Evolutionary conservation across 2,797 vertebrate genomes (phyloP).

Genomic region (Ficedula albicollis): DNA sequence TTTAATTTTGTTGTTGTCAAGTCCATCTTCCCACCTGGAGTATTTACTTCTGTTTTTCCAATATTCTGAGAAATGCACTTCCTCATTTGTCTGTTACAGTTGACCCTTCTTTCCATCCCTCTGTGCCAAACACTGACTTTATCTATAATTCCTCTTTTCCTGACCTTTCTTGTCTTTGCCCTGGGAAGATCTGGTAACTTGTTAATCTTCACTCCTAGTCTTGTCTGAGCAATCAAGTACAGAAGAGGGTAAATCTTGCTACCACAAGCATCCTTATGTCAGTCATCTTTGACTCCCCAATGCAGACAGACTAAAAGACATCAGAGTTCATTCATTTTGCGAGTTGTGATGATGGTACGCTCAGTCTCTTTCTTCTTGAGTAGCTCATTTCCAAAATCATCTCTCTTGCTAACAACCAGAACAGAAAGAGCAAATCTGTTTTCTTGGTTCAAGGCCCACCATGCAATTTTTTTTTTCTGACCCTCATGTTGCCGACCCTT

Average conservation of each 20-base stretch:
- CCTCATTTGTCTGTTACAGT: background rate
- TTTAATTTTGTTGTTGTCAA: background rate
- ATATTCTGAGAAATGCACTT: background rate
- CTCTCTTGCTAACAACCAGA: background rate
- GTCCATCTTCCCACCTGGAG: background rate
- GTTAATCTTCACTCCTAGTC: background rate
- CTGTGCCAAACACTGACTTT: background rate
- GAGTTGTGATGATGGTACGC: background rate
- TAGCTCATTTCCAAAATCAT: background rate
- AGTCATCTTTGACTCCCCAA: background rate
- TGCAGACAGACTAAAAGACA: background rate
- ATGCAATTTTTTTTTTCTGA: background rate
- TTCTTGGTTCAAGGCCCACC: background rate
- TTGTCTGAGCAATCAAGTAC: background rate
- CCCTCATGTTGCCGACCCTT: fast-evolving
- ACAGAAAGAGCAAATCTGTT: background rate
- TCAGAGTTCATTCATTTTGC: background rate
- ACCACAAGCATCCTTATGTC: background rate
- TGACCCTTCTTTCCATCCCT: background rate
- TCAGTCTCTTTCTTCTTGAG: background rate
- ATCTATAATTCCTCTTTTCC: background rate
- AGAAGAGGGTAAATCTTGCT: background rate
- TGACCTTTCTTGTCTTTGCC: background rate
- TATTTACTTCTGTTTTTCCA: background rate
- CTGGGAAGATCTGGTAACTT: background rate